phyloP scores from a whole-genome alignment of 2,797 vertebrate genomes.

The Catostomus latipinnis region DNA sequence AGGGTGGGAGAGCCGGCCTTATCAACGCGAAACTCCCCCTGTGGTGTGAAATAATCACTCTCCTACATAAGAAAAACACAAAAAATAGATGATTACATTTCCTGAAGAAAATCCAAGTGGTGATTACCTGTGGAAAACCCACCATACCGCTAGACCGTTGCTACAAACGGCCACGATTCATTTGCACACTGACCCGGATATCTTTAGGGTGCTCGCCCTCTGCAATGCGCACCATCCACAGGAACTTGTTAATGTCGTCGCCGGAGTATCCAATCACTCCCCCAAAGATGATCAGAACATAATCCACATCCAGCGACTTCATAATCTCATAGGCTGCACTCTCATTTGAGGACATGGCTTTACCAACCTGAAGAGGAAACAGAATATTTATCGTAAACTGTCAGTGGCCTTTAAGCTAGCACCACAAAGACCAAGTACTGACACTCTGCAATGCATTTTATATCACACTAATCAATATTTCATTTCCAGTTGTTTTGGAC shows the following conservation, averaged over 20 bases:
- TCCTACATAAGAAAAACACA: slow-evolving; percentile 78
- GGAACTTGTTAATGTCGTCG: slow-evolving; percentile 98
- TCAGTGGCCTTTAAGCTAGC: no score
- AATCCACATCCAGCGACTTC: slow-evolving; percentile 96
- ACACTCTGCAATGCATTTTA: background rate
- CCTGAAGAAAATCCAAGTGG: no score
- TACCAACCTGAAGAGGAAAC: slow-evolving; percentile 48
- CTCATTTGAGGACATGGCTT: slow-evolving; percentile 98
- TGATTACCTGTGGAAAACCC: no score
- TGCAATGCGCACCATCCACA: slow-evolving; percentile 99
- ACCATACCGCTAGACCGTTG: no score
- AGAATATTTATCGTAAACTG: background rate
- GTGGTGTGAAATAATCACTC: slow-evolving; percentile 98
- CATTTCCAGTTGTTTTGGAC: background rate
- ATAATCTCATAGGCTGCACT: slow-evolving; percentile 96
- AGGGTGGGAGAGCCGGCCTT: slow-evolving; percentile 97
- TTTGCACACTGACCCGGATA: slow-evolving; percentile 87
- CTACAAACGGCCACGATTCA: background rate
- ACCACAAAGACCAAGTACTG: background rate
- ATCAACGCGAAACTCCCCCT: slow-evolving; percentile 98
- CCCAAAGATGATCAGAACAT: slow-evolving; percentile 97
- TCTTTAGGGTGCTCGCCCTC: slow-evolving; percentile 99
- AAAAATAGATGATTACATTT: background rate
- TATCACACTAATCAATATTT: background rate
- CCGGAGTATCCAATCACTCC: slow-evolving; percentile 98